phyloP scores from a whole-genome alignment of 2,113 vertebrate species.

The Naja naja region DNA sequence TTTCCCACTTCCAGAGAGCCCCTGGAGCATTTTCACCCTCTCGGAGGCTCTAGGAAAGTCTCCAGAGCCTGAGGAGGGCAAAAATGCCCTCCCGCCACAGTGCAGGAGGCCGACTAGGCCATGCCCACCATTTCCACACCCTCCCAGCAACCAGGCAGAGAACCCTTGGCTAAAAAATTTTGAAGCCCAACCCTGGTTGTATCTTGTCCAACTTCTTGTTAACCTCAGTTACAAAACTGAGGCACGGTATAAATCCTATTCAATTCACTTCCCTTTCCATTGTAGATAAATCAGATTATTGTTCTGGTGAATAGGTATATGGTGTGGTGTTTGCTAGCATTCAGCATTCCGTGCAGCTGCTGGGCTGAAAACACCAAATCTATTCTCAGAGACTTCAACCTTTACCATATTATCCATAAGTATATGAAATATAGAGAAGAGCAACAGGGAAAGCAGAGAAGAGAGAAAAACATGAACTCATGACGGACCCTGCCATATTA shows the following conservation, averaged over 20 bases:
- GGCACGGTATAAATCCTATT: neutral
- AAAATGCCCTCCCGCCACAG: no score
- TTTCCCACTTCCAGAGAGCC: no score
- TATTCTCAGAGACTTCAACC: neutral
- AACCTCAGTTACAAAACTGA: neutral
- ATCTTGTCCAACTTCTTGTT: neutral
- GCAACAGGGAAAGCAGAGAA: neutral
- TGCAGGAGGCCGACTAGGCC: no score
- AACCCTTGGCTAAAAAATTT: no score
- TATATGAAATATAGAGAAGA: neutral
- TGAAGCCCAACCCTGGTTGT: no score
- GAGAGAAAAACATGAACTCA: slow-evolving; percentile 1
- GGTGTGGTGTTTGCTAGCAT: neutral
- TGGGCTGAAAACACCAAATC: neutral
- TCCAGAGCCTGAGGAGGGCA: no score
- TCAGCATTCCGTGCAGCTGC: neutral
- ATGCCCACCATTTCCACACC: no score
- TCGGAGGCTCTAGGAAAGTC: no score
- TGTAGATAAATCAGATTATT: neutral
- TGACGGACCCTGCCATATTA: neutral
- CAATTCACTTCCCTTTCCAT: neutral
- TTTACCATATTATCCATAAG: neutral
- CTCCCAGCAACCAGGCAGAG: no score
- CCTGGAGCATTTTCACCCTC: no score
- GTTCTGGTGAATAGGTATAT: neutral